Evolutionary conservation across 2,113 vertebrate species (phyloP).

Genomic region (Grus americana): DNA sequence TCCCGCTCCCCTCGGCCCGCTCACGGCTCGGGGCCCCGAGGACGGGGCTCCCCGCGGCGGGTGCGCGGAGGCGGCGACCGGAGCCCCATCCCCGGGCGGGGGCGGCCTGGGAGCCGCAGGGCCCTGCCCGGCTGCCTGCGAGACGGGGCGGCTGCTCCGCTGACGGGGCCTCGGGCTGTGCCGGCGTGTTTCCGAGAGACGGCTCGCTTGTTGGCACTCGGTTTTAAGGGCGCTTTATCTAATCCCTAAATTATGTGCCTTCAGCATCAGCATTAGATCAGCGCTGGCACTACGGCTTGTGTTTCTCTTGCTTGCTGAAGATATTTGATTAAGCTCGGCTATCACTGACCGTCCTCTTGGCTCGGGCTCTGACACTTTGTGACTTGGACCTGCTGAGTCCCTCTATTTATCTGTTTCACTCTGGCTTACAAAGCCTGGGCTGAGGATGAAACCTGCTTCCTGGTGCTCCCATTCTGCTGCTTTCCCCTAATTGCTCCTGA

Average conservation of each 20-base stretch:
- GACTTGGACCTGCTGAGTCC: neutral
- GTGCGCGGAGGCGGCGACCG: neutral
- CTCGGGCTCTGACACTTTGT: neutral
- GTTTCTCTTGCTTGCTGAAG: conserved; percentile 25
- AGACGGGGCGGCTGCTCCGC: neutral
- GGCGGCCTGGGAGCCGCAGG: neutral
- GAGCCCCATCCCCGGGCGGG: neutral
- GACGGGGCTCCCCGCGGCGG: neutral
- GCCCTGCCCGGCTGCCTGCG: neutral
- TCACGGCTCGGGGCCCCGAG: too few species aligned
- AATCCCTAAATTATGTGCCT: conserved; percentile 25
- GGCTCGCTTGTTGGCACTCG: neutral
- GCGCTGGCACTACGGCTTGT: conserved; percentile 22
- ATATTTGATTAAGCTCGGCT: conserved; percentile 1
- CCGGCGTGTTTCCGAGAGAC: neutral
- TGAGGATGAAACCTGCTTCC: neutral
- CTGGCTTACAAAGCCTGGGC: neutral
- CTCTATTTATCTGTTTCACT: neutral
- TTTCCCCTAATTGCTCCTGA: neutral
- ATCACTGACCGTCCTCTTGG: neutral
- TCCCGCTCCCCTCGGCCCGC: neutral
- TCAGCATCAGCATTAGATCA: conserved; percentile 22
- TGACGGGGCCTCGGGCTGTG: neutral
- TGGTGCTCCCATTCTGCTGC: neutral
- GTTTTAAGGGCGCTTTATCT: neutral